Evolutionary conservation across 2,888 invertebrate species (phyloP).

Genomic region (Dolichomitus sp.): DNA sequence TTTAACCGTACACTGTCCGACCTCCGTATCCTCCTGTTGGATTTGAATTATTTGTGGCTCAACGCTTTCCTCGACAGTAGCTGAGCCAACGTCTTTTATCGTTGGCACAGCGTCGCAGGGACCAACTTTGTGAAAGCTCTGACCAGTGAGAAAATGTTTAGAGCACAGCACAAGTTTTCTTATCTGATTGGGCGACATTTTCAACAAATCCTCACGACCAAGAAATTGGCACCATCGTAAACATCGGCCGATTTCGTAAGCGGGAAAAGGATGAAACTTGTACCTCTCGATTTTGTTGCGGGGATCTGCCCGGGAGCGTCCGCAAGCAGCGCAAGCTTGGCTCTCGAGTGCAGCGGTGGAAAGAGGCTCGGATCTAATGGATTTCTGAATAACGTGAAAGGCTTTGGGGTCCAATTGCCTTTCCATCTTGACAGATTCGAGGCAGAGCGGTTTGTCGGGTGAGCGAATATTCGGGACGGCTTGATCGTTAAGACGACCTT

Average conservation of each 20-base stretch:
- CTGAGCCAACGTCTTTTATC: constrained; percentile 76
- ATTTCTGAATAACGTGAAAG: constrained; percentile 69
- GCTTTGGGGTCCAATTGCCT: constrained; percentile 60
- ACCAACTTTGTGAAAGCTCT: constrained; percentile 82
- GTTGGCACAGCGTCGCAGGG: constrained; percentile 84
- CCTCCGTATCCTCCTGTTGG: constrained; percentile 43
- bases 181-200: constrained; percentile 85
- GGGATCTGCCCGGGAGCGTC: constrained; percentile 81
- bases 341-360: constrained; percentile 80
- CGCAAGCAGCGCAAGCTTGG: constrained; percentile 84
- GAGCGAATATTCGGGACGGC: constrained; percentile 82
- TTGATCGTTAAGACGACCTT: constrained; percentile 78
- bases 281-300: constrained; percentile 81
- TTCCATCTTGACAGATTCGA: constrained; percentile 63
- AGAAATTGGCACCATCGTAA: constrained; percentile 84
- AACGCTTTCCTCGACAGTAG: background rate
- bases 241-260: constrained; percentile 84
- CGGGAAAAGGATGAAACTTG: constrained; percentile 85
- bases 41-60: background rate
- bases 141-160: constrained; percentile 82
- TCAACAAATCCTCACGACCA: constrained; percentile 82
- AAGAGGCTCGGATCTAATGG: constrained; percentile 77
- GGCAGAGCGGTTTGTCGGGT: constrained; percentile 66
- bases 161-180: constrained; percentile 83
- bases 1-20: constrained; percentile 67